Evolutionary conservation across 30 jellyfish, hydroid and myxozoan genomes (phyloP).

Genomic region (Aurelia sp.): DNA sequence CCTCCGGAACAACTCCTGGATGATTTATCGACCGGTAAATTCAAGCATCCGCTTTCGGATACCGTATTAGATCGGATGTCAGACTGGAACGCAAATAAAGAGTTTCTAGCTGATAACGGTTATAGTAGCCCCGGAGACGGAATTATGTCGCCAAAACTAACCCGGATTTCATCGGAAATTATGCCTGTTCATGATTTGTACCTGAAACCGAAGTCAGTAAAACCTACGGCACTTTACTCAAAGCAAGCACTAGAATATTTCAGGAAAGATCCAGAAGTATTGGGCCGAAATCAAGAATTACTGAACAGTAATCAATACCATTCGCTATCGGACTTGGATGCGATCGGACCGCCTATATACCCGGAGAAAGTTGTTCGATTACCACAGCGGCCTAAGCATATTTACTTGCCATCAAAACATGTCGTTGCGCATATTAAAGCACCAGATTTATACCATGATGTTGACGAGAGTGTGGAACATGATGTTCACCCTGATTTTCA

Average conservation of each 20-base stretch:
- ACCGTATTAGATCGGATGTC: constrained; percentile 70
- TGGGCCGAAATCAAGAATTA: constrained; percentile 75
- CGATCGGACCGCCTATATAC: constrained; percentile 82
- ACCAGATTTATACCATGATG: constrained; percentile 28
- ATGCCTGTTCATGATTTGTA: constrained; percentile 78
- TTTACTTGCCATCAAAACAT: constrained; percentile 55
- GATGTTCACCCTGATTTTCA: too few relatives aligned
- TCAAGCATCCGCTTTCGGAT: constrained; percentile 82
- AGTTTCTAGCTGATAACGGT: constrained; percentile 64
- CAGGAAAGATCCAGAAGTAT: constrained; percentile 74
- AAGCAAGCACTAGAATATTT: constrained; percentile 26
- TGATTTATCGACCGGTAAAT: constrained; percentile 77
- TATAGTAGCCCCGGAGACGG: constrained; percentile 6
- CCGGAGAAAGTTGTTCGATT: constrained; percentile 71
- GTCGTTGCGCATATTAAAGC: constrained; percentile 45
- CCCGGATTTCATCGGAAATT: constrained; percentile 73
- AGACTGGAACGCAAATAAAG: constrained; percentile 81
- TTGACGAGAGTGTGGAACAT: constrained; percentile 23
- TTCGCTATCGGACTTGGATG: constrained; percentile 71
- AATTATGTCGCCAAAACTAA: constrained; percentile 3
- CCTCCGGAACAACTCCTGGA: constrained; percentile 95
- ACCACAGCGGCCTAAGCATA: constrained; percentile 54
- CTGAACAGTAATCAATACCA: constrained; percentile 71
- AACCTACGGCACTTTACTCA: constrained; percentile 28
- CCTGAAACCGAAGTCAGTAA: constrained; percentile 43